phyloP scores from a whole-genome alignment of 2,888 invertebrate species.

The Meliscaeva auricollis region DNA sequence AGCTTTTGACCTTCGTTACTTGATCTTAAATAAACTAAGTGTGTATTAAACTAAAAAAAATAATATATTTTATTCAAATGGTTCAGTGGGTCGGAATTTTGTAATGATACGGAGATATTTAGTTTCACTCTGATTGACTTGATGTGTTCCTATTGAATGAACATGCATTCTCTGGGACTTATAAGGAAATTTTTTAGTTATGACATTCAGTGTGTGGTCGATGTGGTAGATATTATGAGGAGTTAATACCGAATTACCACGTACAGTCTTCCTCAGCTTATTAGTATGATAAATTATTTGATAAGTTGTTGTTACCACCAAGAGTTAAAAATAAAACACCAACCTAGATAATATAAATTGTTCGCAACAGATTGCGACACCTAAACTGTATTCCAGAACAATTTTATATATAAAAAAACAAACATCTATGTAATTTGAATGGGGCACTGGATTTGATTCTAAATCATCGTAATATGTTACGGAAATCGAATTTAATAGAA shows the following conservation, averaged over 20 bases:
- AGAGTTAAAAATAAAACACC: background rate
- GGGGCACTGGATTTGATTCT: no score
- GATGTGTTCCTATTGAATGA: slow-evolving; percentile 51
- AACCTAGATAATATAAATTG: background rate
- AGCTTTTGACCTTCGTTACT: slow-evolving; percentile 48
- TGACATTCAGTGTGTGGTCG: slow-evolving; percentile 40
- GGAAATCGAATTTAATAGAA: no score
- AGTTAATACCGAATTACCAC: background rate
- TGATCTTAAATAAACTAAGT: slow-evolving; percentile 14
- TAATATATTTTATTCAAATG: slow-evolving; percentile 14
- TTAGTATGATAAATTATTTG: background rate
- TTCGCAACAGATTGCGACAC: no score
- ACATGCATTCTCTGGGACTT: slow-evolving; percentile 29
- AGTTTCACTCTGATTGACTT: slow-evolving; percentile 54
- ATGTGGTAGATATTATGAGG: slow-evolving; percentile 54
- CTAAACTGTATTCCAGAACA: background rate
- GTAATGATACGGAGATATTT: slow-evolving; percentile 27
- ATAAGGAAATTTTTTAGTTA: slow-evolving; percentile 40
- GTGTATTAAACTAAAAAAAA: background rate
- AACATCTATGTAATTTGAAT: no score
- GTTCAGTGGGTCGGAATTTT: slow-evolving; percentile 12
- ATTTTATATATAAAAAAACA: background rate
- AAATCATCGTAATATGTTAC: no score
- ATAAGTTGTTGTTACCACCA: slow-evolving; percentile 7
- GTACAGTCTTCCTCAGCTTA: slow-evolving; percentile 10